Evolutionary conservation across 2,797 vertebrate genomes (phyloP).

Genomic region (Schizothorax lantsangensis): DNA sequence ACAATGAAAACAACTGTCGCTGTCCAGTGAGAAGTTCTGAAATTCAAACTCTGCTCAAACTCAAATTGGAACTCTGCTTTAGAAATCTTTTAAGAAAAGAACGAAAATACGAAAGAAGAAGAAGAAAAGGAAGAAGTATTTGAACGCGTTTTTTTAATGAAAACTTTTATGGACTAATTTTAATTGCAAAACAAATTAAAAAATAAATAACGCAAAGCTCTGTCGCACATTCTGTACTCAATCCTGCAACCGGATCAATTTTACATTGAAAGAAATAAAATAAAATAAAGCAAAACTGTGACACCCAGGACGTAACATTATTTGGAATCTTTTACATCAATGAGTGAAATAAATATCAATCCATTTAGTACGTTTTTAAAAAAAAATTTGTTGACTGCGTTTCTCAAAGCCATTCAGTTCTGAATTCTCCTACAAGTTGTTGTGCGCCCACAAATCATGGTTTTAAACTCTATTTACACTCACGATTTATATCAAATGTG

Average conservation of each 20-base stretch:
- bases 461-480: neutral
- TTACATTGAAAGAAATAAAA: neutral
- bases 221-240: no score
- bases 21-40: conserved; percentile 17
- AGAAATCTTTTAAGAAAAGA: neutral
- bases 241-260: no score
- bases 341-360: neutral
- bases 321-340: neutral
- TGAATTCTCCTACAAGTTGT: neutral
- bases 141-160: no score
- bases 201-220: no score
- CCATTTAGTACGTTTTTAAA: neutral
- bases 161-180: no score
- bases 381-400: neutral
- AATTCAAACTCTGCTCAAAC: neutral
- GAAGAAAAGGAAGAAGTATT: no score
- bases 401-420: neutral
- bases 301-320: neutral
- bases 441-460: neutral
- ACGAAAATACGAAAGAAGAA: neutral
- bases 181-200: no score
- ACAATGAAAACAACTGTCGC: neutral
- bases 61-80: no score
- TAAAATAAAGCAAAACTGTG: neutral
- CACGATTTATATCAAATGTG: neutral